Evolutionary conservation across 2,797 vertebrate genomes (phyloP), one percentile per base, ranked within the genome.

Genomic region (Podarcis siculus): DNA sequence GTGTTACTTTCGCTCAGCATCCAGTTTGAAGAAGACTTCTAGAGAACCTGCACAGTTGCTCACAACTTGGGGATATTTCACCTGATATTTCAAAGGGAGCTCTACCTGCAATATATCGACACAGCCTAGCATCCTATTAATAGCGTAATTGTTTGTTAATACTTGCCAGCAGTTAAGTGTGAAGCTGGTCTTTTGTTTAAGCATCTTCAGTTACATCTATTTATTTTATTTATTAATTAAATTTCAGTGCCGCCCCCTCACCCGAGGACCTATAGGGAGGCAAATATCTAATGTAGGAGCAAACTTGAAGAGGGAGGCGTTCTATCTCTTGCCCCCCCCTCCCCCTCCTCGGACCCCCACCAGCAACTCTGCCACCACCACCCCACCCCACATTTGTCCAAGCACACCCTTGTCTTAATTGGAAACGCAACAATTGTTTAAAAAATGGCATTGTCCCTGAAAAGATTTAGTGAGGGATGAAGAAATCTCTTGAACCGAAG

Each of bases 391-490:
- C 94, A 94, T 97, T 97, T 96, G 96, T 97, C 97, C 96, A 96
- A 97, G 96, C 2, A 2, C 96, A 96, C 96, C 96, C 95, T 95
- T 96, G 96, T 94, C 95, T 96, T 97, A 97, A 98, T 97, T 97
- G 97, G 96, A 97, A 97, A 97, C 97, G 97, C 97, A 97, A 97
- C 97, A 97, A 97, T 97, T 97, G 97, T 97, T 97, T 97, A 97
- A 97, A 98, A 78, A 97, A 96, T 97, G 96, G 96, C 96, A 96
- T 96, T 96, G 96, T 96, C 94, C 93, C 49, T 98, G 97, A 97
- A 97, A 97, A 98, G 97, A 97, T 97, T 97, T 97, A 97, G 97
- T 97, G 96, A 97, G 97, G 97, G 96, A 97, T 97, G 97, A 97
- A 97, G 97, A 97, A 97, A 97, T 98, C 97, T 97, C 96, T 97